phyloP scores from a whole-genome alignment of 2,797 vertebrate species.

The Sphenopsis melanotis region DNA sequence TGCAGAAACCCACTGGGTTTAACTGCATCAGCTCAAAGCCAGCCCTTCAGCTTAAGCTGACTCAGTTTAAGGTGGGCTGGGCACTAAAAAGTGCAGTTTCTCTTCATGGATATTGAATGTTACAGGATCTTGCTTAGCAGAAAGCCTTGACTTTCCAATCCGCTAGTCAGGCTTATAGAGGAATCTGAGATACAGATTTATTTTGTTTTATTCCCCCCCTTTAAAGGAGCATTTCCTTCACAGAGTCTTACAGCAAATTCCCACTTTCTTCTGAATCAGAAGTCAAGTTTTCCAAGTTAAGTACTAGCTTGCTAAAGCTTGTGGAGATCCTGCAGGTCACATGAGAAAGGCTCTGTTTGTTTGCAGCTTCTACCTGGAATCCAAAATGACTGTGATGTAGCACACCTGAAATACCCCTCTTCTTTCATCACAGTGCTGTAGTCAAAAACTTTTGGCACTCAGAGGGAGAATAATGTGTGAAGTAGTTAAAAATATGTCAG shows the following conservation, averaged over 20 bases:
- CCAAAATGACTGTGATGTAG: background rate
- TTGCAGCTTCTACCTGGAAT: background rate
- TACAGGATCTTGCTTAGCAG: background rate
- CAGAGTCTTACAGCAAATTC: background rate
- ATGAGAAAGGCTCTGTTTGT: background rate
- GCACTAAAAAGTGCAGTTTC: background rate
- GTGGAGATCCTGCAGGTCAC: background rate
- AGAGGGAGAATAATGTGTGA: background rate
- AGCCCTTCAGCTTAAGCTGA: background rate
- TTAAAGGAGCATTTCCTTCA: background rate
- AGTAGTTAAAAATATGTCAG: background rate
- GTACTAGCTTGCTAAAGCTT: background rate
- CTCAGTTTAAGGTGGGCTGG: background rate
- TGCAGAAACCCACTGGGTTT: background rate
- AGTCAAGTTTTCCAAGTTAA: background rate
- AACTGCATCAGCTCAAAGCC: background rate
- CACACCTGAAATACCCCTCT: background rate
- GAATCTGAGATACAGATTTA: background rate
- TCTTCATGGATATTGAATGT: background rate
- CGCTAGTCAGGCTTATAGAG: background rate
- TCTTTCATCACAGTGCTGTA: background rate
- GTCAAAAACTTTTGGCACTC: background rate
- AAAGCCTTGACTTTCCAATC: background rate
- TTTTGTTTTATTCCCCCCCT: background rate
- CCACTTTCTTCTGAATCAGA: background rate